These are phyloP conservation scores for Bettongia penicillata DNA, from an alignment of 2,113 vertebrate genomes.

Conservation along the genomic window DNA sequence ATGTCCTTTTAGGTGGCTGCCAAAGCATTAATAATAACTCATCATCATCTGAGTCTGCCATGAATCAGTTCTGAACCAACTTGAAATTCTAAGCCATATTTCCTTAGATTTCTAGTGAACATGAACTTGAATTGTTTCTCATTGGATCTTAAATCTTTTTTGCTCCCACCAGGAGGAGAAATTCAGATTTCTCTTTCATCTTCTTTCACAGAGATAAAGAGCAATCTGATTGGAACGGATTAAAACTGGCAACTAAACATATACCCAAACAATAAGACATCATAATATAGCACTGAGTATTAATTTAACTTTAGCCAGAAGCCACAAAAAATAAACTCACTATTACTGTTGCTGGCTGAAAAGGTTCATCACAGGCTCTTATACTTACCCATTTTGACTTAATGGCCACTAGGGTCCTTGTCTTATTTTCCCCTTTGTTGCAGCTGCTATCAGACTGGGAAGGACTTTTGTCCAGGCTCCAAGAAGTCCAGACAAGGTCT, in stretches of 20 bases:
- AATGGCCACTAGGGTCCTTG: constrained; percentile 72
- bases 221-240: constrained; percentile 67
- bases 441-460: constrained; percentile 65
- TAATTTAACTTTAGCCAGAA: constrained; percentile 74
- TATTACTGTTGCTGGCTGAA: constrained; percentile 70
- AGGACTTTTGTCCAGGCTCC: constrained; percentile 77
- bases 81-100: constrained; percentile 46
- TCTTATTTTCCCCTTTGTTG: constrained; percentile 64
- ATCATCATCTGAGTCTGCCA: constrained; percentile 73
- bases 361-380: constrained; percentile 61
- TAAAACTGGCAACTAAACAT: constrained; percentile 67
- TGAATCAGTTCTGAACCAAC: constrained; percentile 66
- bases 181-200: constrained; percentile 34
- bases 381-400: constrained; percentile 77
- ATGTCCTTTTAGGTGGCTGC: constrained; percentile 76
- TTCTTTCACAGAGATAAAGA: constrained; percentile 38
- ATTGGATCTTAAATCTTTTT: constrained; percentile 67
- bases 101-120: constrained; percentile 68
- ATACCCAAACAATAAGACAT: constrained; percentile 68
- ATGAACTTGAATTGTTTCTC: neutral
- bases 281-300: constrained; percentile 72
- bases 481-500: constrained; percentile 80
- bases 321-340: constrained; percentile 67
- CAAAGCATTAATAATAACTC: constrained; percentile 76
- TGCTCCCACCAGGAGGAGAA: constrained; percentile 42